Conservation (phyloP, 2,113 vertebrate species). For the Ctenomys sociabilis region DNA sequence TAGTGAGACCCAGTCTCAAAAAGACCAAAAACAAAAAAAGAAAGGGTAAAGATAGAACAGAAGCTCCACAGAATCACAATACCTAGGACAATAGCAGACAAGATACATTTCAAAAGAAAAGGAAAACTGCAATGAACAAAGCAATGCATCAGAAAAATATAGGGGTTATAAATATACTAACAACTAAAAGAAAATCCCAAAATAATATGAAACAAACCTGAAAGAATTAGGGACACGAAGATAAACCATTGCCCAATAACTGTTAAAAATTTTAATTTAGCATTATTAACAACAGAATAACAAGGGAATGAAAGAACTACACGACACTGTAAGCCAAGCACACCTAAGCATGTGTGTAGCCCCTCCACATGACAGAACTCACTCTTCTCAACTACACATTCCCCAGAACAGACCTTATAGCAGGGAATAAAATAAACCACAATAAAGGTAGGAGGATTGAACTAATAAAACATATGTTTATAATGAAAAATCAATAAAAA, state of each 20-base stretch:
- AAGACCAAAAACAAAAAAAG: no score
- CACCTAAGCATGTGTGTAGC: not conserved
- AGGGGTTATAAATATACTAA: not conserved
- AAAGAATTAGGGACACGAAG: not conserved
- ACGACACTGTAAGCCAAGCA: not conserved
- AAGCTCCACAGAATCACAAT: not conserved
- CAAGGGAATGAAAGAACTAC: not conserved
- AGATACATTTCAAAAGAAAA: not conserved
- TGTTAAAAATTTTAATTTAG: not conserved
- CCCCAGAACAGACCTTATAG: not conserved
- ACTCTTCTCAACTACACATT: not conserved
- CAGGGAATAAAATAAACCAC: not conserved
- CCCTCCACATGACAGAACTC: not conserved
- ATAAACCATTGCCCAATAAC: not conserved
- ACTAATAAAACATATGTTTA: not conserved
- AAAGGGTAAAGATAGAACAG: not conserved
- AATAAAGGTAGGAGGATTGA: not conserved
- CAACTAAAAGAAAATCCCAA: not conserved
- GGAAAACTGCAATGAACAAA: not conserved
- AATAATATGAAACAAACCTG: not conserved
- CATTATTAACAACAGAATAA: not conserved
- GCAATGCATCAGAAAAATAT: not conserved
- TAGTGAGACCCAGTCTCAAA: no score
- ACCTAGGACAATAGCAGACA: not conserved
- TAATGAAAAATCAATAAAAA: not conserved